Conservation (phyloP, 2,888 invertebrate species). For the Strigamia crassipes region DNA sequence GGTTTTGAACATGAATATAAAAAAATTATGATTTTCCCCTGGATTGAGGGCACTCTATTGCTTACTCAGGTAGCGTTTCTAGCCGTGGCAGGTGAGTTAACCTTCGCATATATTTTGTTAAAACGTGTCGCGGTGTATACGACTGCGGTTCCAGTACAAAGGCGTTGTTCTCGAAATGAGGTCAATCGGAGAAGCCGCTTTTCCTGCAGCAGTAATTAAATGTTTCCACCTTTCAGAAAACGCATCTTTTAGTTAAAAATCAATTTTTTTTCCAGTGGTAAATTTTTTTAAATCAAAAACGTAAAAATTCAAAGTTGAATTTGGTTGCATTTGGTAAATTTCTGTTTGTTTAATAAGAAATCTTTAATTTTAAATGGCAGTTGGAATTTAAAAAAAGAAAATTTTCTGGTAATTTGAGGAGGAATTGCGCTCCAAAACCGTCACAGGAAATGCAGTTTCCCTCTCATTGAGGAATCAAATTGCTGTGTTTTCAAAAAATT, state of each 20-base stretch:
- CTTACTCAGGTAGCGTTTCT: slow-evolving; percentile 18
- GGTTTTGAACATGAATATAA: not conserved
- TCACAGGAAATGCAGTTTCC: not conserved
- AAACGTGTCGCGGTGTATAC: not conserved
- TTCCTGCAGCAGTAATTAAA: not conserved
- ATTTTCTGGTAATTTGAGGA: too few relatives aligned
- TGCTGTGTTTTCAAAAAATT: not conserved
- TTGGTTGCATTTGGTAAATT: too few relatives aligned
- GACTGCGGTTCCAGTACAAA: slow-evolving; percentile 15
- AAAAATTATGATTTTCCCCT: not conserved
- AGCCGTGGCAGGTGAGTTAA: slow-evolving; percentile 27
- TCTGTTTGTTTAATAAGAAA: too few relatives aligned
- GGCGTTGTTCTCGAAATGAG: slow-evolving; percentile 31
- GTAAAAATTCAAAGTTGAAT: too few relatives aligned
- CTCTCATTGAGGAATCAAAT: not conserved
- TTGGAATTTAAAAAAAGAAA: too few relatives aligned
- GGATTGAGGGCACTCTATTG: not conserved
- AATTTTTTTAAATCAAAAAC: too few relatives aligned
- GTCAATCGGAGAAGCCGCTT: slow-evolving; percentile 1
- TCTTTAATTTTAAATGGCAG: too few relatives aligned
- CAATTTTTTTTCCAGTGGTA: too few relatives aligned
- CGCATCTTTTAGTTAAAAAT: too few relatives aligned
- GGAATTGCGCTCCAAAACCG: not conserved
- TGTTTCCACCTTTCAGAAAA: not conserved
- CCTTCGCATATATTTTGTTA: not conserved